phyloP scores from a whole-genome alignment of 1,140 invertebrate genomes.

The Druon quercuslanigerum region DNA sequence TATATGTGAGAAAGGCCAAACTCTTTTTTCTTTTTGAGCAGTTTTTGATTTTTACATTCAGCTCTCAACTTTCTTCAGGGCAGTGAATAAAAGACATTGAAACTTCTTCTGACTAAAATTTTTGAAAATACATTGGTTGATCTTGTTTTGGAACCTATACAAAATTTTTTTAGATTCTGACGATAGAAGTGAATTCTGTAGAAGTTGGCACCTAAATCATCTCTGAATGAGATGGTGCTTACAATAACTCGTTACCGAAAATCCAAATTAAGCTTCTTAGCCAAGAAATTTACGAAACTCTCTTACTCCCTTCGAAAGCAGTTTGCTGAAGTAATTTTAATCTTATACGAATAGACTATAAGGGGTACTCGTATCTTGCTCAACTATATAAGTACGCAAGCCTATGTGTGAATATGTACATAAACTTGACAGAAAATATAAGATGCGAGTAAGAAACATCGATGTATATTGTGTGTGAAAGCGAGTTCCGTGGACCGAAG shows the following conservation, averaged over 20 bases:
- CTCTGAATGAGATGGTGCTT: conserved; percentile 62
- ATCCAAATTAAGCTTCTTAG: conserved; percentile 76
- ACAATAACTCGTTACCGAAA: conserved; percentile 74
- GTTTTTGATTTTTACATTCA: too few species aligned
- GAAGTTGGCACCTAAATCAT: conserved; percentile 52
- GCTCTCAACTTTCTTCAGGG: too few species aligned
- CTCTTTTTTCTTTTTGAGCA: too few species aligned
- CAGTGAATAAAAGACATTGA: too few species aligned
- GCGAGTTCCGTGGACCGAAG: conserved; percentile 42
- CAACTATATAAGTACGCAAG: conserved; percentile 42
- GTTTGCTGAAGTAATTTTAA: conserved; percentile 75
- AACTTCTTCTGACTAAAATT: too few species aligned
- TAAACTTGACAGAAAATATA: not conserved
- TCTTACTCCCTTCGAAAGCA: conserved; percentile 44
- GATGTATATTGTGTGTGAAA: conserved; percentile 46
- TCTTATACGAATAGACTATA: conserved; percentile 63
- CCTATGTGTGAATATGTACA: not conserved
- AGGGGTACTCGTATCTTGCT: conserved; percentile 34
- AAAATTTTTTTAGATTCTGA: too few species aligned
- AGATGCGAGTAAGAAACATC: conserved; percentile 35
- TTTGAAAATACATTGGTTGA: too few species aligned
- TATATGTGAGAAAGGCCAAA: too few species aligned
- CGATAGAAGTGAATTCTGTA: conserved; percentile 11
- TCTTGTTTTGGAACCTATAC: too few species aligned
- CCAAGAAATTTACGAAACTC: conserved; percentile 73